These are phyloP conservation scores for Pogonomyrmex barbatus DNA, from an alignment of 1,140 invertebrate species.

Conservation along the genomic window DNA sequence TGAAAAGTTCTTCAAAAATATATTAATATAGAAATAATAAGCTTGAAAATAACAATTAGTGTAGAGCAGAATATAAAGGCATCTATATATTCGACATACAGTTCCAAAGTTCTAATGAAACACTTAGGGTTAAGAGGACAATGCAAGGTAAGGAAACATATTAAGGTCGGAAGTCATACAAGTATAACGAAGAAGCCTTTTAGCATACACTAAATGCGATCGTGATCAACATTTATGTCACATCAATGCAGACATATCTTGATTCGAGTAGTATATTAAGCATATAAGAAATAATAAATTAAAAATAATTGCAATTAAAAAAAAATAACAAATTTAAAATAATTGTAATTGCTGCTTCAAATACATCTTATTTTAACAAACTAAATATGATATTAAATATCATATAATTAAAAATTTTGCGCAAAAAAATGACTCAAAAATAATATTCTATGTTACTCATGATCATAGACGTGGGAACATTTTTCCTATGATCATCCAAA, in stretches of 20 bases:
- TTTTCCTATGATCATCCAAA: constrained; percentile 27
- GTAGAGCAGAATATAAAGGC: not conserved
- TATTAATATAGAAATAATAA: not conserved
- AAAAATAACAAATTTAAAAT: not conserved
- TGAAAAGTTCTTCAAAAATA: not conserved
- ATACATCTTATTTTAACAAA: not conserved
- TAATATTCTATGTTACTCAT: constrained; percentile 46
- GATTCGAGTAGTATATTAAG: not conserved
- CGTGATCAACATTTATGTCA: constrained; percentile 65
- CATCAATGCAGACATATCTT: constrained; percentile 12
- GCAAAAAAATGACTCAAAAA: not conserved
- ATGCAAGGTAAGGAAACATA: constrained; percentile 63
- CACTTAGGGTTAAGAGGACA: constrained; percentile 9
- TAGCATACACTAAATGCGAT: constrained; percentile 55
- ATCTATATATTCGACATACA: not conserved
- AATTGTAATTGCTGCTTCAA: constrained; percentile 1
- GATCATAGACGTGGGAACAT: constrained; percentile 42
- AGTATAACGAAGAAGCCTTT: constrained; percentile 77
- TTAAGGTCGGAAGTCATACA: constrained; percentile 78
- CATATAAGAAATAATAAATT: not conserved
- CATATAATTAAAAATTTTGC: not conserved
- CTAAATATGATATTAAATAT: not conserved
- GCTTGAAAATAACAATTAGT: not conserved
- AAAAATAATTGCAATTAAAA: not conserved
- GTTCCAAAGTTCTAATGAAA: not conserved